These are phyloP conservation scores for Oscheius sp. DNA, from an alignment of 1,140 invertebrate genomes.

Conservation along the genomic window DNA sequence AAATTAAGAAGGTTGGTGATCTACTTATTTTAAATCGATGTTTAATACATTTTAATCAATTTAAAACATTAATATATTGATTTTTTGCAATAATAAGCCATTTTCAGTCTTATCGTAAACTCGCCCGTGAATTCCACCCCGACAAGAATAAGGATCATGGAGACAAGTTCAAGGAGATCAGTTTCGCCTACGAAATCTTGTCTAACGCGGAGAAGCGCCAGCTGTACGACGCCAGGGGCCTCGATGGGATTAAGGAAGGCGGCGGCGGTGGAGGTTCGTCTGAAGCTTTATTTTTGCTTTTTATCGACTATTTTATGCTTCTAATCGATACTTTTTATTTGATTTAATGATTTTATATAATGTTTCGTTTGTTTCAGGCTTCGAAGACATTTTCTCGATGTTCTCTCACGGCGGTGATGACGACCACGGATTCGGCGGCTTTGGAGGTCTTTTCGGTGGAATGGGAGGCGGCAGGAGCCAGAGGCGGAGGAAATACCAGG, in stretches of 20 bases:
- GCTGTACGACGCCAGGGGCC: constrained; percentile 74
- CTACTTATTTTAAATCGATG: background rate
- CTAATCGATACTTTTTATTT: background rate
- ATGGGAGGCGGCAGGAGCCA: constrained; percentile 16
- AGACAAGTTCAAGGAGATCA: constrained; percentile 81
- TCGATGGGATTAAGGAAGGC: constrained; percentile 73
- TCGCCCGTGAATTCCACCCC: constrained; percentile 83
- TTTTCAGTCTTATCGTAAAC: constrained; percentile 74
- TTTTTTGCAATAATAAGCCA: constrained; percentile 5
- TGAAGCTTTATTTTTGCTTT: background rate
- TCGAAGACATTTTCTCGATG: constrained; percentile 28
- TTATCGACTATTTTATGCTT: background rate
- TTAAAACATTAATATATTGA: background rate
- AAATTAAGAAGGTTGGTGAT: constrained; percentile 79
- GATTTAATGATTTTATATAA: background rate
- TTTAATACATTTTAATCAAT: background rate
- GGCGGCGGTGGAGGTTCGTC: constrained; percentile 41
- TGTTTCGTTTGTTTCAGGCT: constrained; percentile 35
- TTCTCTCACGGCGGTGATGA: constrained; percentile 37
- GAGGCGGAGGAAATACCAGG: constrained; percentile 50
- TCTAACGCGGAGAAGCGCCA: constrained; percentile 68
- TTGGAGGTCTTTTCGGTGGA: constrained; percentile 41
- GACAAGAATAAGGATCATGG: constrained; percentile 80
- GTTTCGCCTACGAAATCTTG: constrained; percentile 80
- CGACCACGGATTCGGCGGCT: constrained; percentile 39